Evolutionary conservation across 2,113 vertebrate genomes (phyloP), one percentile per base, ranked within the genome.

Genomic region (Delphinapterus leucas): DNA sequence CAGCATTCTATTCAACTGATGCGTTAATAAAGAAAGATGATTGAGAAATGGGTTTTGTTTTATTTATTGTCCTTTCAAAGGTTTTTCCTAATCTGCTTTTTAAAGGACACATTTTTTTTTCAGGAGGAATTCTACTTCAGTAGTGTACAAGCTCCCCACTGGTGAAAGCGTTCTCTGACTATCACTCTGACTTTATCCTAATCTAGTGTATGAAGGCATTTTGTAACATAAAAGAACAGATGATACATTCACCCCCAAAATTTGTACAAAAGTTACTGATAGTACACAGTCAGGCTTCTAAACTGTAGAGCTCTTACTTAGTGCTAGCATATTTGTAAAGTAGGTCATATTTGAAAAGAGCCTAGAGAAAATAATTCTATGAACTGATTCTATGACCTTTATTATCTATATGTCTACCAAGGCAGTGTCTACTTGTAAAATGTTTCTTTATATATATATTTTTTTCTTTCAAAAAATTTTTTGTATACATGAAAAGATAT

Each of bases 141-240:
- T 67, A 92, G 33, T 49, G 28, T 81, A 49, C 4, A 21, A 74
- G 41, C 31, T 74, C 58, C n/a, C 38, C 38, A 67, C 5, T 70
- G n/a, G 10, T 73, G 21, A 88, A 82, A 31, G 7, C 65, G 77
- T 85, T 80, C 74, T 90, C 33, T 77, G 36, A 61, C 21, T 70
- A 33, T 82, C 81, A 90, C 11, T 31, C 14, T 49, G 41, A 90
- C 58, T 77, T 93, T 82, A 87, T 68, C 31, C 41, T 74, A 90
- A 89, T 81, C 13, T 33, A 58, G 3, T 47, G 33, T 44, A 85
- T 67, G 55, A 73, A 61, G 17, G 6, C 28, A 68, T 90, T 95
- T 83, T 71, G 60, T 84, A 95, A 88, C 36, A 92, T 76, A 81
- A 95, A 95, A 93, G 4, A 88, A 95, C 14, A 96, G 33, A 88